phyloP scores from a whole-genome alignment of 2,888 invertebrate genomes.

The Acronicta alni region DNA sequence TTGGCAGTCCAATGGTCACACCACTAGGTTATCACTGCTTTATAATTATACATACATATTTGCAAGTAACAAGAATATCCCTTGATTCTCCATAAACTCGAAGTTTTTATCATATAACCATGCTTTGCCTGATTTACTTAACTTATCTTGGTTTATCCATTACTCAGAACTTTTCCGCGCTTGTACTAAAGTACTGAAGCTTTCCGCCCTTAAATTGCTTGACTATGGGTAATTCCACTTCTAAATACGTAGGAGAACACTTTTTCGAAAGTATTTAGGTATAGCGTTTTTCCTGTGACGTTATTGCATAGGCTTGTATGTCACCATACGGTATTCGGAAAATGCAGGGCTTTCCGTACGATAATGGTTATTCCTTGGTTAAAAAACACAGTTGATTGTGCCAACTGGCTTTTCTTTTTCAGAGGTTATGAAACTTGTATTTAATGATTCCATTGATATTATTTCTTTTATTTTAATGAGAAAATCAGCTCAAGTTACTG shows the following conservation, averaged over 20 bases:
- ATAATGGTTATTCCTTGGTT: background rate
- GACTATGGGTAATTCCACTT: slow-evolving; percentile 11
- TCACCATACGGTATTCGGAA: background rate
- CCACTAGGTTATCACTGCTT: too few species aligned
- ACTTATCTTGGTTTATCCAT: background rate
- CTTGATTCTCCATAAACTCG: background rate
- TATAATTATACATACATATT: too few species aligned
- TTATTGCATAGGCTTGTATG: background rate
- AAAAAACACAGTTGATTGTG: too few species aligned
- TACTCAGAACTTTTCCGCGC: background rate
- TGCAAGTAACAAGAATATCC: background rate
- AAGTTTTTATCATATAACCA: background rate
- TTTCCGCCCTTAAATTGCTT: background rate
- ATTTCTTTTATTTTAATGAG: too few species aligned
- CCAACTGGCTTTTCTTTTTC: too few species aligned
- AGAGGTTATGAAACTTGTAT: too few species aligned
- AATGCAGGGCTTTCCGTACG: slow-evolving; percentile 6
- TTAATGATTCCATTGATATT: too few species aligned
- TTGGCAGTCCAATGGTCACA: too few species aligned
- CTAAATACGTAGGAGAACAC: slow-evolving; percentile 17
- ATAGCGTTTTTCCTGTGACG: slow-evolving; percentile 25
- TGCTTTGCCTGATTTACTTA: too few species aligned
- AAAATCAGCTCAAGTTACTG: too few species aligned
- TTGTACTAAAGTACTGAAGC: slow-evolving; percentile 4
- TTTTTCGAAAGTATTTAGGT: slow-evolving; percentile 12